Percentiles rank a stretch among this genome's conserved stretches.
Conservation (phyloP, 2,797 vertebrate species). For the Natrix natrix region DNA sequence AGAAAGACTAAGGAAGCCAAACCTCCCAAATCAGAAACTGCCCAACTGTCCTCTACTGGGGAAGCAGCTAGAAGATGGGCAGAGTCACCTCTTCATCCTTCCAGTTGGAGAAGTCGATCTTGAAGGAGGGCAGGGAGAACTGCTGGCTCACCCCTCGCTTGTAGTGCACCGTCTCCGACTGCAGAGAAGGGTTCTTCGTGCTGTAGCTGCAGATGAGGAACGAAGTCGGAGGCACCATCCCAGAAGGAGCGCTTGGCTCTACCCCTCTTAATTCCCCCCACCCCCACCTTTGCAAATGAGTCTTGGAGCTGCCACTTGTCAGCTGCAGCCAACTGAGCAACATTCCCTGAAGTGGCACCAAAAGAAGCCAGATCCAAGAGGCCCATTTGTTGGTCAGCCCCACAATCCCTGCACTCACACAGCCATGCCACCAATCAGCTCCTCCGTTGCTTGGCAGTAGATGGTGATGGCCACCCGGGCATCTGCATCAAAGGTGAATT, state of each 20-base stretch:
- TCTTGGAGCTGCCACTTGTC: background rate
- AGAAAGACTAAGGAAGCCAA: background rate
- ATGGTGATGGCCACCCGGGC: slow-evolving; percentile 95
- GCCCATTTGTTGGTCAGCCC: background rate
- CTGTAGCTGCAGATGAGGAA: slow-evolving; percentile 81
- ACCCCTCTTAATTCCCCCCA: background rate
- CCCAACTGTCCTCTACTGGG: background rate
- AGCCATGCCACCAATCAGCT: slow-evolving; percentile 92
- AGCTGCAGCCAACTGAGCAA: background rate
- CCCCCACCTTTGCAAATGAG: background rate
- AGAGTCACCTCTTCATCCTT: slow-evolving; percentile 92
- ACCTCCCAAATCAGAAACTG: no score
- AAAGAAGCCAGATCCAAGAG: background rate
- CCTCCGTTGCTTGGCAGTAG: slow-evolving; percentile 95
- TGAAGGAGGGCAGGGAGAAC: slow-evolving; percentile 96
- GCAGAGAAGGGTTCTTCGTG: slow-evolving; percentile 84
- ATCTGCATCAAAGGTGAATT: slow-evolving; percentile 97
- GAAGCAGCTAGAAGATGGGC: background rate
- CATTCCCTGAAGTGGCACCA: background rate
- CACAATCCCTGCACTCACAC: slow-evolving; percentile 77
- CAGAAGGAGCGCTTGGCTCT: background rate
- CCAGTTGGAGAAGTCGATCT: slow-evolving; percentile 95
- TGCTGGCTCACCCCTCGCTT: slow-evolving; percentile 97
- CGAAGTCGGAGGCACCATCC: fast-evolving
- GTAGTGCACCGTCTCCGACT: slow-evolving; percentile 93